Percentiles rank a stretch among this genome's conserved stretches.
Conservation (phyloP, 2,888 invertebrate species). For the Calameuta pallipes region DNA sequence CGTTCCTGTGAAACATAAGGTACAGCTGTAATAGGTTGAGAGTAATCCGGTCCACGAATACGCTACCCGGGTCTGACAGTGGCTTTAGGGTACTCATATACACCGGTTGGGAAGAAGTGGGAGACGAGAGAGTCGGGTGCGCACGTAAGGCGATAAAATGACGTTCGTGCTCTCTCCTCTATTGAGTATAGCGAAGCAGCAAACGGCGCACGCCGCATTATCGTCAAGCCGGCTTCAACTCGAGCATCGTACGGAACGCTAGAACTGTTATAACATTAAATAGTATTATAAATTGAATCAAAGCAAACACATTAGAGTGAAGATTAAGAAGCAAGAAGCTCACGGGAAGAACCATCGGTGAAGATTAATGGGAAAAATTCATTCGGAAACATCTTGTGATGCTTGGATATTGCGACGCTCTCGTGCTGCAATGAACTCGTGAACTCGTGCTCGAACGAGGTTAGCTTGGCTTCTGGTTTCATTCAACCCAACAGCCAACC, state of each 20-base stretch:
- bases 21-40: background rate
- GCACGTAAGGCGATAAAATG: conserved; percentile 46
- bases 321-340: background rate
- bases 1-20: background rate
- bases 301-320: background rate
- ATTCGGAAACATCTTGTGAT: background rate
- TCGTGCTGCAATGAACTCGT: conserved; percentile 14
- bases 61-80: background rate
- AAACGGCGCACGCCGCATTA: conserved; percentile 6
- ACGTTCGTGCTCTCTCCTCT: conserved; percentile 40
- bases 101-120: conserved; percentile 4
- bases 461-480: conserved; percentile 22
- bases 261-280: background rate
- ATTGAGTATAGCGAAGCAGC: conserved; percentile 39
- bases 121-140: conserved; percentile 20
- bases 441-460: conserved; percentile 31
- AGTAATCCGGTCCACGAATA: background rate
- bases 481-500: background rate
- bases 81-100: background rate
- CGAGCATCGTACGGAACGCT: background rate
- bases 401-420: background rate
- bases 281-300: background rate
- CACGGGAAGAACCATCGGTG: background rate
- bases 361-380: background rate
- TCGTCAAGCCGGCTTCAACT: background rate